These are phyloP conservation scores for Turdus rufiventris DNA, from an alignment of 2,113 vertebrate genomes.

Conservation along the genomic window DNA sequence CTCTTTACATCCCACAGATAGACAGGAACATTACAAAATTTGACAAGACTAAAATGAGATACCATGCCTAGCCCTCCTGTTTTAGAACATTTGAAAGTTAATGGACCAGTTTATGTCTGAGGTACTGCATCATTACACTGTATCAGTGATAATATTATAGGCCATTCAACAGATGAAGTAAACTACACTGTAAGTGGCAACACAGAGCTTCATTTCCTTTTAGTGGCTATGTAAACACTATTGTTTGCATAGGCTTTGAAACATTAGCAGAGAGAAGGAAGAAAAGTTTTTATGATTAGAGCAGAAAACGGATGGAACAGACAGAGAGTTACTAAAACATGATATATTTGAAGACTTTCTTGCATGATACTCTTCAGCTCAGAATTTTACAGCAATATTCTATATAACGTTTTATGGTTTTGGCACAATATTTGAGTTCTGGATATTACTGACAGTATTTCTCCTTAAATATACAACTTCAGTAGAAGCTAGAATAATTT, in stretches of 20 bases:
- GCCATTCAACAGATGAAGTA: neutral
- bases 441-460: neutral
- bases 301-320: neutral
- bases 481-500: neutral
- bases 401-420: neutral
- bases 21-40: neutral
- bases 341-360: neutral
- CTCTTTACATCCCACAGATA: neutral
- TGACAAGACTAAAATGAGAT: neutral
- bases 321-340: neutral
- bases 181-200: neutral
- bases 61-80: neutral
- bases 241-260: neutral
- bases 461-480: neutral
- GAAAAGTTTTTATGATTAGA: neutral
- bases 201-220: neutral
- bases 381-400: neutral
- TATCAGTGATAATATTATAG: neutral
- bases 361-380: rapidly evolving
- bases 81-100: slow-evolving; percentile 10
- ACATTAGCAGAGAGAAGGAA: neutral
- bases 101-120: neutral
- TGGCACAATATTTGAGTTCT: neutral
- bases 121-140: neutral
- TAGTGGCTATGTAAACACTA: neutral